Evolutionary conservation across 2,113 vertebrate species (phyloP), one percentile per base, ranked within the genome.

Genomic region (Thinocorus orbignyianus): DNA sequence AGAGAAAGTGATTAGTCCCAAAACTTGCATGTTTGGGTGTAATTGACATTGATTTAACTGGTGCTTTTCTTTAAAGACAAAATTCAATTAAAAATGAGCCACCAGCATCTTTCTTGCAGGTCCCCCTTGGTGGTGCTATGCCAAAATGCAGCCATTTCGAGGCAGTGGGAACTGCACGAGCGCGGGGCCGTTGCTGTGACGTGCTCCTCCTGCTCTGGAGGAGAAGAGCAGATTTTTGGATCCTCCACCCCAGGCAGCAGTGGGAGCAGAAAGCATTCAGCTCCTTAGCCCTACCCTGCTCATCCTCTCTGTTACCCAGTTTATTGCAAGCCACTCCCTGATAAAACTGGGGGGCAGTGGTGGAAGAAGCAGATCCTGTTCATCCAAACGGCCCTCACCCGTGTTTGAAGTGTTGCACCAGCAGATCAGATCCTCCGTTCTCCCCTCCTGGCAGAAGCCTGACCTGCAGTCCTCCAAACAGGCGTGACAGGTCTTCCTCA

Each of bases 1-100:
- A 90, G 30, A 84, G 49, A 84, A 94, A 81, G 61, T 30, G 60
- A 69, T 83, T 78, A 90, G 55, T 68, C 48, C 77, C 71, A 48
- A 78, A 92, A 86, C 25, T 61, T 78, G 48, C 37, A 74, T 81
- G 77, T 96, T 95, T 84, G 81, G 64, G 30, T 81, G 88, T 76
- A 88, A 95, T 76, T 78, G 79, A 78, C 72, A 81, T 92, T 4
- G 80, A 93, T 88, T 84, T 81, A 84, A 79, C 39, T 24, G 39
- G 7, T 48, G 51, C 23, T 72, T 64, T 84, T 85, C n/a, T 37
- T 3, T 1, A 58, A 88, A 74, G 52, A n/a, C 51, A 92, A 86
- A 70, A 90, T 54, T 51, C 33, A 88, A 65, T 70, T 13, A 74
- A 77, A 88, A 80, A 66, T 23, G 44, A 86, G 55, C 35, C 2